Evolutionary conservation across 2,113 vertebrate species (phyloP), one percentile per base, ranked within the genome.

Genomic region (Hirundichthys speculiger): DNA sequence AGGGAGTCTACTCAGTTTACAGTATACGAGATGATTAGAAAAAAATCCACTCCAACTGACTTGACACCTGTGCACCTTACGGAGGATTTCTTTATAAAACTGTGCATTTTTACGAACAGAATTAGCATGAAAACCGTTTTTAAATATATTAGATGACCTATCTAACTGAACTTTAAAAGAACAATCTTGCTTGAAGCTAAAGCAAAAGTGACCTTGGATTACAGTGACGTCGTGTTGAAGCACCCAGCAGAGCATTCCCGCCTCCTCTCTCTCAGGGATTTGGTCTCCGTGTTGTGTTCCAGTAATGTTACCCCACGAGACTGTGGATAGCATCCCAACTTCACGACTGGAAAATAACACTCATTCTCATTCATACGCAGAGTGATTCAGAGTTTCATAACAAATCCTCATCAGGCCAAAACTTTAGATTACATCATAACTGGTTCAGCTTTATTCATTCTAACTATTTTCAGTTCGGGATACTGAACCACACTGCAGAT

Each of bases 241-340:
- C 43, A 74, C 73, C 69, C 69, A 58, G 68, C 46, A 55, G 67
- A 68, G 48, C 18, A 24, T 75, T 70, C 50, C 16, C 38, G 34
- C 41, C 49, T 65, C 42, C 25, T 2, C 43, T 67, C 75, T 69
- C 73, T 55, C 49, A 67, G 87, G 80, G 78, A 83, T 65, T 86
- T 61, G 50, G 71, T 74, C 75, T 83, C 79, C 69, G 50, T 76
- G 69, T 84, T 80, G 59, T 64, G 53, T 73, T 83, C 74, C 71
- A 83, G 73, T 68, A 58, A 49, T 25, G 1, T 74, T 78, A 27
- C 61, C 61, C 60, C 79, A 60, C 43, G 70, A 83, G 87, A 79
- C 73, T 48, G 47, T 50, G 30, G 69, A 69, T 62, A 72, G 64
- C 63, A 73, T 77, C 69, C 71, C 41, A 52, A 39, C 30, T 59